phyloP scores from a whole-genome alignment of 2,113 vertebrate species.

The Noctilio leporinus region DNA sequence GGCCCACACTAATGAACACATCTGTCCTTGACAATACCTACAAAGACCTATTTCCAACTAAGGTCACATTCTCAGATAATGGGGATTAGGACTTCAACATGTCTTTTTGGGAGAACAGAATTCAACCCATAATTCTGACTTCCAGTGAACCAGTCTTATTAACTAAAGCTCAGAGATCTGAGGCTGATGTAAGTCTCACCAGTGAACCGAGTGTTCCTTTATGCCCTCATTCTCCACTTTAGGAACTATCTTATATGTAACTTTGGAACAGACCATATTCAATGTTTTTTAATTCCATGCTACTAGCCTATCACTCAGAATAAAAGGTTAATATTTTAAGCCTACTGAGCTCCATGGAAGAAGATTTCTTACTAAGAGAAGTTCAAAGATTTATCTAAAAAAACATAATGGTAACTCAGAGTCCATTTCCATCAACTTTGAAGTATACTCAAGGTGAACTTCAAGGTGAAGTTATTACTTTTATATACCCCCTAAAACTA shows the following conservation, averaged over 20 bases:
- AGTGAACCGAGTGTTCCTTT: neutral
- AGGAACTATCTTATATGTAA: neutral
- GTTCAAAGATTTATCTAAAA: neutral
- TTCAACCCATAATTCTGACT: neutral
- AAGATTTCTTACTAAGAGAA: neutral
- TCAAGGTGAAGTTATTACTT: neutral
- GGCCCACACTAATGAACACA: neutral
- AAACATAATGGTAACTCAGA: neutral
- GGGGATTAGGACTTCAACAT: neutral
- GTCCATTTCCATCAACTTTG: neutral
- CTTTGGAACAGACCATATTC: neutral
- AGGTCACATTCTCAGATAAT: neutral
- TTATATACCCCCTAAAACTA: neutral
- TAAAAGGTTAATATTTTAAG: constrained; percentile 21
- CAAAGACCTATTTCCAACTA: neutral
- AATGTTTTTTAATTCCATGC: neutral
- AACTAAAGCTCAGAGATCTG: neutral
- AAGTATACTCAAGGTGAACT: neutral
- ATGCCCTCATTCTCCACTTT: neutral
- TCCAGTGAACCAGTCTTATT: neutral
- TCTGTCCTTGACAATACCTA: neutral
- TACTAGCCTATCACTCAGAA: neutral
- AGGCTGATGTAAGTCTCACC: neutral
- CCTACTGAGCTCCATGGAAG: neutral
- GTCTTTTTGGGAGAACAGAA: neutral